Evolutionary conservation across 2,797 vertebrate species (phyloP).

Genomic region (Notamacropus eugenii): DNA sequence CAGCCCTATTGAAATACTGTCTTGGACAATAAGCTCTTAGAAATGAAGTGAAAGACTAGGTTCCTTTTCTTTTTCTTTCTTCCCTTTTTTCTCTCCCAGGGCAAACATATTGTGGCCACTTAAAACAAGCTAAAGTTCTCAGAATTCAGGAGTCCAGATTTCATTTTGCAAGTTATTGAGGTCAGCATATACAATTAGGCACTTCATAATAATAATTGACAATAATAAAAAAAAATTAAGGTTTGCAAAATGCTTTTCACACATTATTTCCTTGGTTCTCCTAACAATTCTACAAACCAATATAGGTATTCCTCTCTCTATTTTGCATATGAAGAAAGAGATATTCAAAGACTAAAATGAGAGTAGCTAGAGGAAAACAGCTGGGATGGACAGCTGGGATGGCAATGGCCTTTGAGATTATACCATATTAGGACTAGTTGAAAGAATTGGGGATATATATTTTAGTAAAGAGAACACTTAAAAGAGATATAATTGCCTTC

Average conservation of each 20-base stretch:
- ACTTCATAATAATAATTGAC: not conserved
- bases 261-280: not conserved
- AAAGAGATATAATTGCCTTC: not conserved
- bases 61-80: not conserved
- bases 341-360: not conserved
- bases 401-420: not conserved
- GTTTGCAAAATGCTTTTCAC: not conserved
- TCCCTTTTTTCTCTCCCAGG: not conserved
- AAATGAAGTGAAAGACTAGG: not conserved
- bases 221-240: not conserved
- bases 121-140: not conserved
- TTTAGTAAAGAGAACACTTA: too few species aligned
- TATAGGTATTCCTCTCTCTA: not conserved
- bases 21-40: not conserved
- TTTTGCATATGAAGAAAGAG: not conserved
- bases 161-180: not conserved
- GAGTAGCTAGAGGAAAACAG: not conserved
- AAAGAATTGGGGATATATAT: too few species aligned
- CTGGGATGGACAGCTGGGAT: not conserved
- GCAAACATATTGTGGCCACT: not conserved
- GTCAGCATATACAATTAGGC: not conserved
- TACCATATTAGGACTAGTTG: not conserved
- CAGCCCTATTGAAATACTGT: not conserved
- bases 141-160: not conserved
- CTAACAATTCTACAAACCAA: not conserved